Conservation (phyloP, 2,797 vertebrate genomes). For the Labroides dimidiatus region DNA sequence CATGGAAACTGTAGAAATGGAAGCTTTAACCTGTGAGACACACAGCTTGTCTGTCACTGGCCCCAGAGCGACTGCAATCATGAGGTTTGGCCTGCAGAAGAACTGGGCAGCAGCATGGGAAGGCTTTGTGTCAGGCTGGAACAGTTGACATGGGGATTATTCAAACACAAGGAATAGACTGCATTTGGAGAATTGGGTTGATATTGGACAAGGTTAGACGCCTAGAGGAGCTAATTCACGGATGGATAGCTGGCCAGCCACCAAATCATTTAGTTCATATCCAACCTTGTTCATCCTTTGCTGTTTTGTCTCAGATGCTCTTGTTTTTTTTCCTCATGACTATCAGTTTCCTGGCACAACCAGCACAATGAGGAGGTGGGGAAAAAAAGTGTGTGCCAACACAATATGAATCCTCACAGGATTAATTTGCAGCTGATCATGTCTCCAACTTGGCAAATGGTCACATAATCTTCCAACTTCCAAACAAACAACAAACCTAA, state of each 20-base stretch:
- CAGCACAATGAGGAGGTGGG: constrained; percentile 32
- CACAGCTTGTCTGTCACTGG: constrained; percentile 5
- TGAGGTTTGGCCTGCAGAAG: background rate
- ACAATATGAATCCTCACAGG: constrained; percentile 62
- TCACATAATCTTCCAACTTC: constrained; percentile 64
- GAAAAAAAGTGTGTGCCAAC: constrained; percentile 53
- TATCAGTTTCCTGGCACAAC: constrained; percentile 65
- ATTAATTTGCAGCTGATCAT: constrained; percentile 77
- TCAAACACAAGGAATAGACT: constrained; percentile 29
- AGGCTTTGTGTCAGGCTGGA: constrained; percentile 34
- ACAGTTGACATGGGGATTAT: constrained; percentile 32
- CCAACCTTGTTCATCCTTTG: constrained; percentile 53
- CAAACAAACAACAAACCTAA: constrained; percentile 74
- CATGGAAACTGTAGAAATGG: constrained; percentile 11
- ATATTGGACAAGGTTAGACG: constrained; percentile 44
- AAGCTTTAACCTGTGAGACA: constrained; percentile 9
- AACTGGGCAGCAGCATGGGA: constrained; percentile 8
- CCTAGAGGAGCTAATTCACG: constrained; percentile 46
- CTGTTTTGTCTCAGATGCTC: constrained; percentile 55
- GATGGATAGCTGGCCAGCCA: constrained; percentile 40
- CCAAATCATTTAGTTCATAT: constrained; percentile 62
- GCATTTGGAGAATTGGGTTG: constrained; percentile 35
- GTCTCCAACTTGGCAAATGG: constrained; percentile 67
- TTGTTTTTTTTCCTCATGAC: constrained; percentile 52
- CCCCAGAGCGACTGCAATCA: constrained; percentile 9